These are phyloP conservation scores for Epinephelus awoara DNA, from an alignment of 2,797 vertebrate species.

Conservation along the genomic window DNA sequence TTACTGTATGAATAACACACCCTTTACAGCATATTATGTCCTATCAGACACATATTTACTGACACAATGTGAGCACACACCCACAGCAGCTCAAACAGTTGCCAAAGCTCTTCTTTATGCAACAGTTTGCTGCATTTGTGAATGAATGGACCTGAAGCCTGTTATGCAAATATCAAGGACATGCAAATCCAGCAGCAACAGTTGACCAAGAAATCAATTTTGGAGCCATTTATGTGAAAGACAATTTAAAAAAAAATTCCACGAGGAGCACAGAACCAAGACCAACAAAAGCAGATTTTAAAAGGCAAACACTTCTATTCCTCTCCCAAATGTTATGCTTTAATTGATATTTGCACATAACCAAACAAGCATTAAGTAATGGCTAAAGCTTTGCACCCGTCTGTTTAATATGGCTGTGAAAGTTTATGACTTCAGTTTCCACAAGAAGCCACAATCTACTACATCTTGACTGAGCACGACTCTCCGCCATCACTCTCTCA, in stretches of 20 bases:
- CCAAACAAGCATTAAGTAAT: constrained; percentile 31
- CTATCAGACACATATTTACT: constrained; percentile 23
- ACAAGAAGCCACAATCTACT: constrained; percentile 50
- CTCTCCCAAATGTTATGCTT: constrained; percentile 2
- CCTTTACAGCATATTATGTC: constrained; percentile 47
- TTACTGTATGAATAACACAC: constrained; percentile 49
- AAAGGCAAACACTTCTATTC: not conserved
- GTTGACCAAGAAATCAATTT: constrained; percentile 52
- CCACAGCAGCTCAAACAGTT: constrained; percentile 29
- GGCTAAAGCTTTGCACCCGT: constrained; percentile 31
- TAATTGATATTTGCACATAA: constrained; percentile 31
- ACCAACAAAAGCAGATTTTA: not conserved
- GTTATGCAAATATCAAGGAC: constrained; percentile 46
- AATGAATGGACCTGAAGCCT: constrained; percentile 55
- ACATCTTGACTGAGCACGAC: constrained; percentile 41
- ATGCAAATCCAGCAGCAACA: constrained; percentile 30
- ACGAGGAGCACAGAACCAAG: constrained; percentile 8
- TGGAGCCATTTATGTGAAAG: constrained; percentile 28
- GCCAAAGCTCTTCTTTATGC: constrained; percentile 33
- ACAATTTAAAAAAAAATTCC: constrained; percentile 1
- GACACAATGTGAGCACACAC: constrained; percentile 32
- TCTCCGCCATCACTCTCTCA: constrained; percentile 48
- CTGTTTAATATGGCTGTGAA: constrained; percentile 57
- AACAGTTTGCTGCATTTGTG: constrained; percentile 60
- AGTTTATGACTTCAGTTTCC: constrained; percentile 54